Evolutionary conservation across 2,113 vertebrate genomes (phyloP).

Genomic region (Calypte anna): DNA sequence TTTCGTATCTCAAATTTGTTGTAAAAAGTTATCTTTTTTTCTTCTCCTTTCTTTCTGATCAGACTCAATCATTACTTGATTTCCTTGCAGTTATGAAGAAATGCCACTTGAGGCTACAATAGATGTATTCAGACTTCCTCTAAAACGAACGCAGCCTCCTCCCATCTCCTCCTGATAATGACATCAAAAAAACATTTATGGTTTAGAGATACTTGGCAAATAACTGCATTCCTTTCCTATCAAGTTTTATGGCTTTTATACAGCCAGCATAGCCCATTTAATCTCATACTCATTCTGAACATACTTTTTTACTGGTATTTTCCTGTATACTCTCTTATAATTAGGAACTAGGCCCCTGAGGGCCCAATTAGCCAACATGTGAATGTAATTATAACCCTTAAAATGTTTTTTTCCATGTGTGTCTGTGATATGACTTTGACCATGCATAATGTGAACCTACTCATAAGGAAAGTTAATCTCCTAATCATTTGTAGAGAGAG

Average conservation of each 20-base stretch:
- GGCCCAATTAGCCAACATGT: conserved; percentile 81
- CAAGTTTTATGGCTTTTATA: conserved; percentile 79
- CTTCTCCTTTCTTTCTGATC: neutral
- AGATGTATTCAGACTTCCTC: conserved; percentile 20
- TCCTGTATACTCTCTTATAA: conserved; percentile 73
- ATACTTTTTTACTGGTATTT: conserved; percentile 70
- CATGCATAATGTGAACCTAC: conserved; percentile 62
- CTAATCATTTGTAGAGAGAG: conserved; percentile 66
- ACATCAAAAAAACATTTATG: conserved; percentile 45
- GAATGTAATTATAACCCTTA: conserved; percentile 79
- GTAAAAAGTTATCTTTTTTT: neutral
- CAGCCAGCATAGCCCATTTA: conserved; percentile 68
- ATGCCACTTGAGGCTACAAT: conserved; percentile 21
- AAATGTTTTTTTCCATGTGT: conserved; percentile 72
- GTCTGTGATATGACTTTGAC: conserved; percentile 71
- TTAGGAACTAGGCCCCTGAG: conserved; percentile 77
- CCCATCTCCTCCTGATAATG: conserved; percentile 57
- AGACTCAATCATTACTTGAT: neutral
- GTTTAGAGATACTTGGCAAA: conserved; percentile 64
- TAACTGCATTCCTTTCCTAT: conserved; percentile 71
- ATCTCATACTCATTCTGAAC: conserved; percentile 76
- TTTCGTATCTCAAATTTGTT: neutral
- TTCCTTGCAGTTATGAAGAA: conserved; percentile 29
- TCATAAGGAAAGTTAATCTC: conserved; percentile 61
- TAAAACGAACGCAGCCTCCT: conserved; percentile 45